Base-by-base conservation (phyloP, 2,888 invertebrate genomes). In the Dendrolimus houi region DNA sequence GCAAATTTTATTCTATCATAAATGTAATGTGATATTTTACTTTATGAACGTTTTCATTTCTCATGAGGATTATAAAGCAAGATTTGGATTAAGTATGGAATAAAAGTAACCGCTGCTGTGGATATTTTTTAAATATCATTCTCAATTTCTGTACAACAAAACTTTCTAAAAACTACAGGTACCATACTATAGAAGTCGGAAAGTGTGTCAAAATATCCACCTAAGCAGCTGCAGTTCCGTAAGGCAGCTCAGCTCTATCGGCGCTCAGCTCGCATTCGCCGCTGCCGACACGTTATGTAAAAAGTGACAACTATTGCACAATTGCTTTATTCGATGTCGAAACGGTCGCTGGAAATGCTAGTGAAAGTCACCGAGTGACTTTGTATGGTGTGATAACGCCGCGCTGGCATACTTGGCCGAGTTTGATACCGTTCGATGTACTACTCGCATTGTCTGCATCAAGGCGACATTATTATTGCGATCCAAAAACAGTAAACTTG, bases 321-420 rank as follows among this genome's bases (percentile, higher is more conserved):
- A 90, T 86, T 79, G 75, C 82, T 83, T 81, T 81, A 86, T 84
- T 81, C 80, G 86, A 86, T 84, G 88, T 84, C 85, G 89, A 89
- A 89, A 89, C 85, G 79, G 78, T 75, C 80, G 81, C 80, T 79
- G 80, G 79, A 82, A 84, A 85, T 85, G 85, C 77, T 85, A 83
- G 89, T 87, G 89, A 90, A 90, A 90, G 89, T 87, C 81, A 80
- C 77, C 79, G 74, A 79, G 79, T 84, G 81, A 87, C 87, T 89
- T 84, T 82, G 85, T 83, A 83, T 78, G 82, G 75, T 66, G 64
- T 70, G 71, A 71, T 73, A 75, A 70, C 63, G 66, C 64, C 60
- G 64, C 57, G 60, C 67, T 61, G 64, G 64, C 67, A 65, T 12
- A 47, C 47, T 47, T 47, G 47, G 55, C 53, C 52, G 40, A 59